Evolutionary conservation across 2,113 vertebrate genomes (phyloP).

Genomic region (Oreotrochilus melanogaster): DNA sequence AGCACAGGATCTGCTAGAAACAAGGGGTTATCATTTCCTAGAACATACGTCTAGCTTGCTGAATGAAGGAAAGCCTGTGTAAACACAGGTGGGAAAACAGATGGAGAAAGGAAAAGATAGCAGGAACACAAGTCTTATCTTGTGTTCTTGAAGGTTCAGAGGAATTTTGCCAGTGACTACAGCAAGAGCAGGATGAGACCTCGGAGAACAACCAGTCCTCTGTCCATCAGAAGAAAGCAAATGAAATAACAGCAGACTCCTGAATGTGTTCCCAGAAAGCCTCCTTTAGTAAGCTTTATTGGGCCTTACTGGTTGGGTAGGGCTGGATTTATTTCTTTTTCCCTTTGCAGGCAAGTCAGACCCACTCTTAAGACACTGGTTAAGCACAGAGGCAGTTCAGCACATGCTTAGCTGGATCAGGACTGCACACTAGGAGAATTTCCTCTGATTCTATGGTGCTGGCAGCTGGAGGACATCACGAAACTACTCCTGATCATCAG

Average conservation of each 20-base stretch:
- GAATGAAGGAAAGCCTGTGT: constrained; percentile 40
- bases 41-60: not conserved
- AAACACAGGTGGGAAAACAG: constrained; percentile 62
- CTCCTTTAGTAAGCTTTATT: not conserved
- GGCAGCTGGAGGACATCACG: not conserved
- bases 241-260: constrained; percentile 14
- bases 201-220: constrained; percentile 33
- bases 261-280: not conserved
- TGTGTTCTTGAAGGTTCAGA: not conserved
- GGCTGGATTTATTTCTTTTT: not conserved
- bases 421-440: not conserved
- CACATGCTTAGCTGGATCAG: not conserved
- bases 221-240: constrained; percentile 18
- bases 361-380: too few species aligned
- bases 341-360: not conserved
- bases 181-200: constrained; percentile 4
- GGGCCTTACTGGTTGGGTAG: not conserved
- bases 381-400: not conserved
- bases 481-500: not conserved
- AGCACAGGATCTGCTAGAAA: not conserved
- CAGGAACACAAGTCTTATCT: constrained; percentile 15
- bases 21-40: not conserved
- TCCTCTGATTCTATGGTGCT: not conserved
- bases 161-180: constrained; percentile 18
- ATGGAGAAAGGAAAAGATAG: constrained; percentile 36